A percentile compares a stretch with the other conserved stretches of the same genome.
Conservation (phyloP, 2,888 invertebrate genomes). For the Tinea trinotella region DNA sequence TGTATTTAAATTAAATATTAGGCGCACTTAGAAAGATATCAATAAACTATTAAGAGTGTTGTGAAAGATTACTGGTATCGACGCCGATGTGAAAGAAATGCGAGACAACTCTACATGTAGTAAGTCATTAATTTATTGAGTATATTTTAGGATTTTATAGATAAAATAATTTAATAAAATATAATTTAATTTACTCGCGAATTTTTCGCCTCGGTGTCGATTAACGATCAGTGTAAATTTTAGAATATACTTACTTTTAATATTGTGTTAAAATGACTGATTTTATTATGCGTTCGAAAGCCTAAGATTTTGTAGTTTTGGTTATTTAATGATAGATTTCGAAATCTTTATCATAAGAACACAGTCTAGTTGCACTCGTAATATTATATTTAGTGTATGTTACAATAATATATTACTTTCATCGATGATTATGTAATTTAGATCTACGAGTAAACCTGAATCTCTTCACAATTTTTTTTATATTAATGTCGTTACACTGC, state of each 20-base stretch:
- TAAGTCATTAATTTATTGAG: slow-evolving; percentile 69
- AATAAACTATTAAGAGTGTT: slow-evolving; percentile 73
- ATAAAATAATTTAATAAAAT: slow-evolving; percentile 57
- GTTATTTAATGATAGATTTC: slow-evolving; percentile 34
- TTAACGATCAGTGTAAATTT: slow-evolving; percentile 67
- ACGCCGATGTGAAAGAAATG: slow-evolving; percentile 61
- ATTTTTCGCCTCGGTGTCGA: slow-evolving; percentile 64
- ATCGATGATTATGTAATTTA: no score
- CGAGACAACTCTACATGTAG: slow-evolving; percentile 34
- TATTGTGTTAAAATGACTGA: slow-evolving; percentile 71
- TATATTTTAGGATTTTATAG: slow-evolving; percentile 68
- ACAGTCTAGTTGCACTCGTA: slow-evolving; percentile 6
- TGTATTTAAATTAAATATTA: slow-evolving; percentile 69
- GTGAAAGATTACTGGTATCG: slow-evolving; percentile 67
- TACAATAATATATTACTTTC: no score
- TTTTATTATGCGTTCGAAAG: slow-evolving; percentile 70
- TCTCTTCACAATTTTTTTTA: no score
- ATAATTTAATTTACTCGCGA: slow-evolving; percentile 46
- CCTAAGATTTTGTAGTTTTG: slow-evolving; percentile 69
- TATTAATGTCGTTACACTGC: slow-evolving; percentile 59
- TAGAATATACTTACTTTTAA: slow-evolving; percentile 56
- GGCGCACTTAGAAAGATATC: slow-evolving; percentile 72
- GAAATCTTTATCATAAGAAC: slow-evolving; percentile 7
- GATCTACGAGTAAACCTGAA: no score
- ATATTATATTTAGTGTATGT: slow-evolving; percentile 5